Evolutionary conservation across 64 coral and sea anemone genomes (phyloP).

Genomic region (Dendrophyllia cribrosa): DNA sequence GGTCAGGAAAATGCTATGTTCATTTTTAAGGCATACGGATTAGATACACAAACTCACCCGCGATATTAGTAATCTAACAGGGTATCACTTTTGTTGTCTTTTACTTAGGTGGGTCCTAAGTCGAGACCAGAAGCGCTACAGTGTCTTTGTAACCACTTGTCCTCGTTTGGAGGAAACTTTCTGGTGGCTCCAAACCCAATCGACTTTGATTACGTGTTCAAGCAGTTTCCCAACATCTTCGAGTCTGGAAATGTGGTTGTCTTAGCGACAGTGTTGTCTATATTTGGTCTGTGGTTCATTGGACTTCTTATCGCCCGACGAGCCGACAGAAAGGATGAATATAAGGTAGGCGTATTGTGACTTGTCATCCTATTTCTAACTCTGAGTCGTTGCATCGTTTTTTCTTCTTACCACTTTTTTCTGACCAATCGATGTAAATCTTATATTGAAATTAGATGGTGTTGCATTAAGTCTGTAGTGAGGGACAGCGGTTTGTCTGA

Average conservation of each 20-base stretch:
- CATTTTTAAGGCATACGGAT: too few relatives aligned
- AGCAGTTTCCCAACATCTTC: conserved; percentile 65
- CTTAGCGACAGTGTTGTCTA: conserved; percentile 56
- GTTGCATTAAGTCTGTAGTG: too few relatives aligned
- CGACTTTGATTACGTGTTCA: conserved; percentile 84
- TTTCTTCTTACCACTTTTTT: not conserved
- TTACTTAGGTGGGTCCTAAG: conserved; percentile 61
- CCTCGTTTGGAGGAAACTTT: conserved; percentile 93
- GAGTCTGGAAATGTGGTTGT: conserved; percentile 89
- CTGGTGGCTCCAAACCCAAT: conserved; percentile 93
- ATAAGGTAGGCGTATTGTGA: conserved; percentile 38
- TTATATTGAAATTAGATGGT: not conserved
- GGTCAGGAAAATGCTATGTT: too few relatives aligned
- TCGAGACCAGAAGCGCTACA: conserved; percentile 56
- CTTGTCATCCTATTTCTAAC: not conserved
- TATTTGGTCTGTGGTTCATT: conserved; percentile 81
- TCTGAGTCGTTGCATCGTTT: too few relatives aligned
- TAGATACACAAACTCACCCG: too few relatives aligned
- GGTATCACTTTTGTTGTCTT: not conserved
- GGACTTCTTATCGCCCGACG: conserved; percentile 72
- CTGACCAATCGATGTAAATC: not conserved
- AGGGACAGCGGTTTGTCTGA: too few relatives aligned
- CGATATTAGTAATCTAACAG: too few relatives aligned
- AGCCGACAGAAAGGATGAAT: conserved; percentile 78
- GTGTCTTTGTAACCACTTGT: conserved; percentile 84